phyloP scores from a whole-genome alignment of 2,888 invertebrate genomes.

The Apodemia hepburni region DNA sequence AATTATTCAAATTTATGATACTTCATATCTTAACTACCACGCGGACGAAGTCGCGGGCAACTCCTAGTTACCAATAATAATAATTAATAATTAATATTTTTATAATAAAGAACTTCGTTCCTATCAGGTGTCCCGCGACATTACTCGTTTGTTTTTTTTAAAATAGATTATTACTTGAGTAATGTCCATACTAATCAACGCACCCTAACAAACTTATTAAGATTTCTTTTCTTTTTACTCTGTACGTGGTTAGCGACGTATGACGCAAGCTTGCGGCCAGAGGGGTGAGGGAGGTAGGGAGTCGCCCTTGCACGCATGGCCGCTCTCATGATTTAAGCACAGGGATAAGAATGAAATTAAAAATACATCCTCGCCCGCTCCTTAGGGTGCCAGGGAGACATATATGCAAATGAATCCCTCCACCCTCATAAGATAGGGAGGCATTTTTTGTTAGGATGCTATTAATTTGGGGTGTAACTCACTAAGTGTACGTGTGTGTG shows the following conservation, averaged over 20 bases:
- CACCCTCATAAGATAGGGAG: conserved; percentile 71
- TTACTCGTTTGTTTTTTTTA: too few relatives aligned
- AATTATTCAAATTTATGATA: too few relatives aligned
- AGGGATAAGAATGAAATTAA: conserved; percentile 80
- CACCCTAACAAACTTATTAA: conserved; percentile 80
- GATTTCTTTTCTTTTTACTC: conserved; percentile 79
- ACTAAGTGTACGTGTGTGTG: conserved; percentile 57
- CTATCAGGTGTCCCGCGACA: too few relatives aligned
- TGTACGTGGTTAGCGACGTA: conserved; percentile 80
- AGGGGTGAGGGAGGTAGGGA: conserved; percentile 42
- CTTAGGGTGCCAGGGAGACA: conserved; percentile 77
- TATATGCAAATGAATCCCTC: conserved; percentile 76
- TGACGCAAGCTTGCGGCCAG: conserved; percentile 74
- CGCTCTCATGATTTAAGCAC: conserved; percentile 80
- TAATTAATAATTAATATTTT: too few relatives aligned
- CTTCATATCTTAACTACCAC: too few relatives aligned
- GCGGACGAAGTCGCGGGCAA: too few relatives aligned
- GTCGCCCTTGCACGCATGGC: conserved; percentile 75
- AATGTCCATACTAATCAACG: conserved; percentile 52
- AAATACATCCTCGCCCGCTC: conserved; percentile 76
- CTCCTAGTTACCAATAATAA: too few relatives aligned
- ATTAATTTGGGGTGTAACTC: conserved; percentile 79
- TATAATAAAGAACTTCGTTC: too few relatives aligned
- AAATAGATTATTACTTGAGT: conserved; percentile 21
- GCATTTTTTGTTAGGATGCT: conserved; percentile 78